Evolutionary conservation across 2,113 vertebrate species (phyloP).

Genomic region (Notothenia rossii): DNA sequence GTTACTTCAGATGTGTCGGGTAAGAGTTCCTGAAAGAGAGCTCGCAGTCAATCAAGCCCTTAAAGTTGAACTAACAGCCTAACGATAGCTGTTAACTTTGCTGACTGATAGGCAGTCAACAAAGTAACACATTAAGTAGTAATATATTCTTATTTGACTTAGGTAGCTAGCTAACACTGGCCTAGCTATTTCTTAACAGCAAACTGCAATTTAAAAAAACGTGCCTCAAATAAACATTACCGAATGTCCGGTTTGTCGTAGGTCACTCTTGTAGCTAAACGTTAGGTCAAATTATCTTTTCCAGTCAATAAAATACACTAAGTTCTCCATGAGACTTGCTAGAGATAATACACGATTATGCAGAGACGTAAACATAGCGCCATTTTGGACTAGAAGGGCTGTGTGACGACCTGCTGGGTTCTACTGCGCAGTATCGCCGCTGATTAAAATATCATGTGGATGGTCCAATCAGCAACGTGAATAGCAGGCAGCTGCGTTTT

Average conservation of each 20-base stretch:
- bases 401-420: conserved; percentile 11
- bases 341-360: conserved; percentile 45
- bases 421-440: background rate
- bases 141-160: background rate
- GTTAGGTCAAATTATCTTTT: conserved; percentile 14
- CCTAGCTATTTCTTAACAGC: conserved; percentile 28
- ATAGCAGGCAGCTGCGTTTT: rapidly evolving
- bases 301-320: background rate
- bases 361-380: conserved; percentile 79
- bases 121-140: background rate
- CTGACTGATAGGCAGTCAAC: background rate
- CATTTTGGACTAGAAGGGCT: conserved; percentile 73
- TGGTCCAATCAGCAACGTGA: rapidly evolving
- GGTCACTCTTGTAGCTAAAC: conserved; percentile 1
- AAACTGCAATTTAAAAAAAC: background rate
- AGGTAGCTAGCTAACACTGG: conserved; percentile 25
- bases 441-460: conserved; percentile 38
- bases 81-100: background rate
- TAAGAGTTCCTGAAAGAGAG: background rate
- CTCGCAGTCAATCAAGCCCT: background rate
- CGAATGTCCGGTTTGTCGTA: conserved; percentile 4
- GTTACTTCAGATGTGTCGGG: background rate
- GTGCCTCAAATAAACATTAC: conserved; percentile 35
- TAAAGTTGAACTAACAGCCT: background rate
- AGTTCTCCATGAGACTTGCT: conserved; percentile 48